Evolutionary conservation across 1,140 invertebrate species (phyloP).

Genomic region (Drosophila repletoides): DNA sequence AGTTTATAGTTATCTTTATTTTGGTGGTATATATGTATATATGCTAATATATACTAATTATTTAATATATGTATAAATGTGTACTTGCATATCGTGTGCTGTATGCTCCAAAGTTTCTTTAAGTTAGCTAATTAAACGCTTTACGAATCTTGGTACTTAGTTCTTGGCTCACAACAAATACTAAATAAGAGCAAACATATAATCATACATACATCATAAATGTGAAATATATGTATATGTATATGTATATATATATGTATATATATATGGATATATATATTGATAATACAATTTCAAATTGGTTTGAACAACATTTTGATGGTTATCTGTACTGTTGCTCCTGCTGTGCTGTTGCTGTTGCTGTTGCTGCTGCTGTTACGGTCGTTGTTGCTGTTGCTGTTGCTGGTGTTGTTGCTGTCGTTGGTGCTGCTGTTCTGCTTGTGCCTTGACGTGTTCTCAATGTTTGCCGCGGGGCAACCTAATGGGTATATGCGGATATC

Average conservation of each 20-base stretch:
- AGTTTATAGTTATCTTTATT: neutral
- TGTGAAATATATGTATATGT: neutral
- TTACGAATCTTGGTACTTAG: neutral
- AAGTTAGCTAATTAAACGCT: neutral
- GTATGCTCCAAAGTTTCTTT: neutral
- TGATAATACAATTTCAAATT: constrained; percentile 55
- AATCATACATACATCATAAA: neutral
- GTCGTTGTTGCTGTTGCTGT: neutral
- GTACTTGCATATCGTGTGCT: constrained; percentile 11
- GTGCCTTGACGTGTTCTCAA: constrained; percentile 32
- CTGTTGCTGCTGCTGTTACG: neutral
- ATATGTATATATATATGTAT: constrained; percentile 9
- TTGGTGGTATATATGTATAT: constrained; percentile 27
- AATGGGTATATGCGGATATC: constrained; percentile 76
- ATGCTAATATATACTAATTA: too few relatives aligned
- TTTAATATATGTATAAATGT: constrained; percentile 1
- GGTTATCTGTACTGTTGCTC: constrained; percentile 21
- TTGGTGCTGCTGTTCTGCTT: neutral
- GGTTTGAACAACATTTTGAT: constrained; percentile 27
- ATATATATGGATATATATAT: constrained; percentile 19
- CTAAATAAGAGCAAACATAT: constrained; percentile 17
- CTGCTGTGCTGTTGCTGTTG: neutral
- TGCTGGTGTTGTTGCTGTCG: constrained; percentile 5
- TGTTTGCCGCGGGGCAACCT: constrained; percentile 69
- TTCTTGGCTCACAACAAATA: constrained; percentile 11